phyloP scores from a whole-genome alignment of 1,140 invertebrate genomes.

The Macrotrachela quadricornifera region DNA sequence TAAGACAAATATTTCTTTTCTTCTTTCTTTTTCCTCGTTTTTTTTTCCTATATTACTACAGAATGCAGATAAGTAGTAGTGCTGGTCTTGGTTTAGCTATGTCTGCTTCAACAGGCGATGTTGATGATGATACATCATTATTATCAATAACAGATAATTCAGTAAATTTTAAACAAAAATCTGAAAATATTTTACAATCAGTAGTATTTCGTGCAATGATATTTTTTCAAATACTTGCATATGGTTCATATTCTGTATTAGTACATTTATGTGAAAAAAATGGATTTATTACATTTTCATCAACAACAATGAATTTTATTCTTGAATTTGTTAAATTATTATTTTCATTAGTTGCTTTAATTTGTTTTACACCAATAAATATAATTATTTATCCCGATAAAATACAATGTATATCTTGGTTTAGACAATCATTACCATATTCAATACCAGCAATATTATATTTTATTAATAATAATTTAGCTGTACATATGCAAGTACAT shows the following conservation, averaged over 20 bases:
- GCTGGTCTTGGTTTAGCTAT: too few relatives aligned
- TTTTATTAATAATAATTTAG: slow-evolving; percentile 22
- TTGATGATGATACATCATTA: too few relatives aligned
- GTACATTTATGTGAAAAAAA: slow-evolving; percentile 23
- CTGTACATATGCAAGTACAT: slow-evolving; percentile 24
- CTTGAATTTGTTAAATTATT: slow-evolving; percentile 23
- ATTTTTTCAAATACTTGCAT: slow-evolving; percentile 16
- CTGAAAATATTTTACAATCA: too few relatives aligned
- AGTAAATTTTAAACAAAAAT: too few relatives aligned
- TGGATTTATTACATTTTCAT: slow-evolving; percentile 22
- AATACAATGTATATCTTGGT: background rate
- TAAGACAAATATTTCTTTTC: too few relatives aligned
- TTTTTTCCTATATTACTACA: too few relatives aligned
- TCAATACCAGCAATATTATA: slow-evolving; percentile 24
- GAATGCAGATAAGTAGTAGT: too few relatives aligned
- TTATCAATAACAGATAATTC: too few relatives aligned
- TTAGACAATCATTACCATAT: slow-evolving; percentile 13
- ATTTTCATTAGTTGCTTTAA: background rate
- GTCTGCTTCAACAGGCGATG: too few relatives aligned
- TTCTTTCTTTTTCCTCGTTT: too few relatives aligned
- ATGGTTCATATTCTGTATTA: slow-evolving; percentile 24
- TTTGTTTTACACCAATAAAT: background rate
- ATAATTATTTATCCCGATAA: too few relatives aligned
- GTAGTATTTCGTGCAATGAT: too few relatives aligned
- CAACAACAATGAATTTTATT: slow-evolving; percentile 19